Percentiles rank a stretch among this genome's conserved stretches.
Conservation (phyloP, 2,888 invertebrate species). For the Ornithoptera alexandrae region DNA sequence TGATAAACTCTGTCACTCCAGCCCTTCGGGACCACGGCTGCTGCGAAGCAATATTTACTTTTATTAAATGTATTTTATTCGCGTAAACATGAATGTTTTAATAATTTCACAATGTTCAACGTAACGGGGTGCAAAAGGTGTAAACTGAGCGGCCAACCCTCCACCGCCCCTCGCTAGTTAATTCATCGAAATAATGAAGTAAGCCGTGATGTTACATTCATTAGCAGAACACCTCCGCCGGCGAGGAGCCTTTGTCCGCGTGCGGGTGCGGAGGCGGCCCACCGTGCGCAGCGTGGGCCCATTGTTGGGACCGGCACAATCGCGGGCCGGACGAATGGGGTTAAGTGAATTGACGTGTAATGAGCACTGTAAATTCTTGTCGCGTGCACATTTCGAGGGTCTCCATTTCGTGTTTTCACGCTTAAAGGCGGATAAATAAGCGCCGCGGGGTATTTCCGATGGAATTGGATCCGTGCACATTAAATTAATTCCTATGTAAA, state of each 20-base stretch:
- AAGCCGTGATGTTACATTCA: slow-evolving; percentile 33
- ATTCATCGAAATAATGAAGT: slow-evolving; percentile 15
- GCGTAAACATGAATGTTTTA: too few species aligned
- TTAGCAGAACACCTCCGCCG: slow-evolving; percentile 29
- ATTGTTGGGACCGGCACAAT: slow-evolving; percentile 34
- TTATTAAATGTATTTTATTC: too few species aligned
- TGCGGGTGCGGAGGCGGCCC: slow-evolving; percentile 54
- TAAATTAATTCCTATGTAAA: slow-evolving; percentile 9
- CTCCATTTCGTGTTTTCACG: slow-evolving; percentile 39
- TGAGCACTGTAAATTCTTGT: slow-evolving; percentile 55
- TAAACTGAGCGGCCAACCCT: not conserved
- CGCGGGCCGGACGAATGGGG: slow-evolving; percentile 39
- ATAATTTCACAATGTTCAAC: too few species aligned
- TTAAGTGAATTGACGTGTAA: slow-evolving; percentile 61
- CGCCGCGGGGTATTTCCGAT: slow-evolving; percentile 29
- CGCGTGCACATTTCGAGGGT: slow-evolving; percentile 44
- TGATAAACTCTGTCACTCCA: too few species aligned
- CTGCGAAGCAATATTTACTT: too few species aligned
- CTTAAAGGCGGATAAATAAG: slow-evolving; percentile 35
- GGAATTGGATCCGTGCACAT: slow-evolving; percentile 10
- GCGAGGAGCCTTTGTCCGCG: slow-evolving; percentile 42
- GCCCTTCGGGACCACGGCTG: too few species aligned
- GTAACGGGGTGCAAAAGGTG: too few species aligned
- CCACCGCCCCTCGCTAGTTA: not conserved
- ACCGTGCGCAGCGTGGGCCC: slow-evolving; percentile 56